phyloP scores from a whole-genome alignment of 1,140 invertebrate genomes.

The Drosophila nigrodunni region DNA sequence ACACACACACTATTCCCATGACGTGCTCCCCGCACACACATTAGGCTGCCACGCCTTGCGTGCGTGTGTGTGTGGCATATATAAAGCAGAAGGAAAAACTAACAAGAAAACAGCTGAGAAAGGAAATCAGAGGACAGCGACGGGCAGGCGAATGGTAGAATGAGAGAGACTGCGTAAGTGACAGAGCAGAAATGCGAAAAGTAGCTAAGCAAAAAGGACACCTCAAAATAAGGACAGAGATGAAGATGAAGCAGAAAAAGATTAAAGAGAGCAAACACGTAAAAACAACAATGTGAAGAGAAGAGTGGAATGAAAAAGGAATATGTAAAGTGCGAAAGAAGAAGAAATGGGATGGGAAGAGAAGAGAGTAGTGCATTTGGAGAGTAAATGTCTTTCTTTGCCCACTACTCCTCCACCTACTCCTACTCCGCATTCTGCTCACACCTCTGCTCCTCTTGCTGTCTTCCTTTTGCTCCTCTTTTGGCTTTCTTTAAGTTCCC shows the following conservation, averaged over 20 bases:
- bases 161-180: not conserved
- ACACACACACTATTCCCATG: not conserved
- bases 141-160: not conserved
- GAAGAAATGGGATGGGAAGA: not conserved
- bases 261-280: too few relatives aligned
- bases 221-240: not conserved
- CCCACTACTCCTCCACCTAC: too few relatives aligned
- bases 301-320: not conserved
- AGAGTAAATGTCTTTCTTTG: too few relatives aligned
- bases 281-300: not conserved
- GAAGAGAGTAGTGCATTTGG: not conserved
- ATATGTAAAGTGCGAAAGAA: not conserved
- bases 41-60: slow-evolving; percentile 42
- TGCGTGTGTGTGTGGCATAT: slow-evolving; percentile 39
- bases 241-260: not conserved
- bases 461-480: not conserved
- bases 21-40: not conserved
- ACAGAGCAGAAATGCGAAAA: not conserved
- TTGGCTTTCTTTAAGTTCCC: too few relatives aligned
- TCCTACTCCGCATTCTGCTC: too few relatives aligned
- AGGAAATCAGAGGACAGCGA: slow-evolving; percentile 13
- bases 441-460: not conserved
- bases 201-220: not conserved
- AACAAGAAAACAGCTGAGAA: slow-evolving; percentile 21
- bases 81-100: slow-evolving; percentile 58